phyloP scores from a whole-genome alignment of 2,113 vertebrate species.

The Columba janthina region DNA sequence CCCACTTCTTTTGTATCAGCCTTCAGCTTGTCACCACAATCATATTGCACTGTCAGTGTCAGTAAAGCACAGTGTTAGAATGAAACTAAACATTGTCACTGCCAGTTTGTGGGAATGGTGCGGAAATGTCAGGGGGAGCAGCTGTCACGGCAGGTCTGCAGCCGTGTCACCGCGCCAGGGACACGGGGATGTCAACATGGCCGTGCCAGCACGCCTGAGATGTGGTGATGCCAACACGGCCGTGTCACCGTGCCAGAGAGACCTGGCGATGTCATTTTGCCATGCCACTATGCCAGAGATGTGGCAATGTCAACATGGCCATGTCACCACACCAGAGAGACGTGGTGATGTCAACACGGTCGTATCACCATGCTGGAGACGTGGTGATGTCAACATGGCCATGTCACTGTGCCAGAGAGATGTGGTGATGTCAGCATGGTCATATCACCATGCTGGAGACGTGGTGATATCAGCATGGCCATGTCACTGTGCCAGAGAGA shows the following conservation, averaged over 20 bases:
- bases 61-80: constrained; percentile 52
- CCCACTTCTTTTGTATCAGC: constrained; percentile 40
- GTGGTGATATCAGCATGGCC: neutral
- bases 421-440: neutral
- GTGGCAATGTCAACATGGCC: too few species aligned
- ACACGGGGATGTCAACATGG: neutral
- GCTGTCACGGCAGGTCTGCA: neutral
- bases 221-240: too few species aligned
- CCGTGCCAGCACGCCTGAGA: too few species aligned
- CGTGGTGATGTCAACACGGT: too few species aligned
- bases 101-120: neutral
- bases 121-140: constrained; percentile 26
- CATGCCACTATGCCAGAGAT: too few species aligned
- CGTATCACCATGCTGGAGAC: too few species aligned
- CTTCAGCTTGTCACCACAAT: constrained; percentile 50
- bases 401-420: neutral
- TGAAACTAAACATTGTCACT: constrained; percentile 60
- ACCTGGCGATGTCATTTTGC: too few species aligned
- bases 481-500: neutral
- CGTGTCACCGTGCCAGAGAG: too few species aligned
- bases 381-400: neutral
- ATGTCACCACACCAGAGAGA: too few species aligned
- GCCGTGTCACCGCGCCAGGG: neutral
- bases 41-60: neutral
- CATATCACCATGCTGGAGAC: too few species aligned